Base-by-base conservation (phyloP, 2,797 vertebrate species). In the Acanthiza pusilla region DNA sequence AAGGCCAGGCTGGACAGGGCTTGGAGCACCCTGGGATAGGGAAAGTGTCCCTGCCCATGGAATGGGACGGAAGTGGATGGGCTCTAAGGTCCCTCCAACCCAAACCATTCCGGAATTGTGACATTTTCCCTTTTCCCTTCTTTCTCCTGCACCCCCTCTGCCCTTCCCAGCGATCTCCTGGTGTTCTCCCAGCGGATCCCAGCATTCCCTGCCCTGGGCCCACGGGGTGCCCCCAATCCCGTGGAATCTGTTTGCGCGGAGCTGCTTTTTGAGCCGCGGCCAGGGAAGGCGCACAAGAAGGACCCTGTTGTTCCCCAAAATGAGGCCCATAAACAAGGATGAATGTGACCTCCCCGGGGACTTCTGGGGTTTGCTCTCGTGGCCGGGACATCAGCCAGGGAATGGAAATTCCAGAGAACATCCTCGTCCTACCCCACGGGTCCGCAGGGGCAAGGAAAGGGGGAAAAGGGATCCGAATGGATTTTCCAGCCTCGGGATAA, bases 281-380 rank as follows among this genome's bases (percentile, higher is more conserved):
- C 97, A 90, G 81, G 43, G 76, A 75, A 71, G 55, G 19, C 53
- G 67, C 62, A 79, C 91, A 71, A 89, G 72, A 94, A 89, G 68
- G 65, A 89, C 16, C 75, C 92, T 81, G 53, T 93, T 84, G 81
- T 95, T 95, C 73, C 92, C 90, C 36, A 92, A 95, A 96, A 97
- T n/a, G 50, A 93, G 54, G 50, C 93, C 94, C 90, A 76, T 82
- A 96, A 97, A 96, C 40, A n/a, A 89, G 94, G 76, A 72, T 62
- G 81, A 82, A 87, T 66, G 34, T 78, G 80, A 78, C 11, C 63
- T 86, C 89, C 65, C 92, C 45, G 3, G 34, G 29, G 91, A 93
- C 57, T 76, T 68, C 89, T 57, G 85, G 94, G 89, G 23, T 90
- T 97, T 91, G 85, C 91, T 96, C 92, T 72, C 38, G 26, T 26